Evolutionary conservation across 2,888 invertebrate genomes (phyloP), one percentile per base, ranked within the genome.

Genomic region (Ischnus inquisitorius): DNA sequence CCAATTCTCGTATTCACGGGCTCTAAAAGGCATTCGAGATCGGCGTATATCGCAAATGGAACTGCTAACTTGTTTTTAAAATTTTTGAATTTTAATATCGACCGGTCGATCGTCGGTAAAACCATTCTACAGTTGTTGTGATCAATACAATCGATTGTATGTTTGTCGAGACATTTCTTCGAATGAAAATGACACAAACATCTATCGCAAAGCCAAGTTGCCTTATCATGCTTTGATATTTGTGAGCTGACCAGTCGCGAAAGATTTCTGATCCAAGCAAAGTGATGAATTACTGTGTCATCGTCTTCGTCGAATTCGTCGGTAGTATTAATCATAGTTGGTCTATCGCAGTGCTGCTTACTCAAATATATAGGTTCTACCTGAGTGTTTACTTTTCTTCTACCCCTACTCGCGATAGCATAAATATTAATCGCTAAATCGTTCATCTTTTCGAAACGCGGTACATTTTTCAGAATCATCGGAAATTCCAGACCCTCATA

Each of bases 181-280:
- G 4, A n/a, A 0, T 34, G 5, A 39, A 82, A 77, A 46, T 68
- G 34, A 10, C 14, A 16, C 34, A 80, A 46, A 16, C 80, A 80
- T 54, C 48, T 51, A 43, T 78, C 80, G n/a, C 75, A 80, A 19
- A 80, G 46, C 25, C 54, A 80, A n/a, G 46, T 46, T 5, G 8
- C 14, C 12, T 6, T 4, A 6, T 57, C 19, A 48, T 60, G 54
- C 14, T 67, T 43, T 0, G 74, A 60, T 6, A 67, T 39, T 75
- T 80, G 74, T 10, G 19, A 12, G 3, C n/a, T 54, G 3, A 68
- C 14, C 25, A 68, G 68, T 6, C 68, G 57, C 1, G 43, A 68
- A 8, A 78, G 16, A 68, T 78, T 78, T 57, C 12, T n/a, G 6
- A 78, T 78, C 54, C 54, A 78, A 1, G 54, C 68, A 57, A 54